Conservation (phyloP, 2,888 invertebrate genomes). For the Cosmia pyralina region DNA sequence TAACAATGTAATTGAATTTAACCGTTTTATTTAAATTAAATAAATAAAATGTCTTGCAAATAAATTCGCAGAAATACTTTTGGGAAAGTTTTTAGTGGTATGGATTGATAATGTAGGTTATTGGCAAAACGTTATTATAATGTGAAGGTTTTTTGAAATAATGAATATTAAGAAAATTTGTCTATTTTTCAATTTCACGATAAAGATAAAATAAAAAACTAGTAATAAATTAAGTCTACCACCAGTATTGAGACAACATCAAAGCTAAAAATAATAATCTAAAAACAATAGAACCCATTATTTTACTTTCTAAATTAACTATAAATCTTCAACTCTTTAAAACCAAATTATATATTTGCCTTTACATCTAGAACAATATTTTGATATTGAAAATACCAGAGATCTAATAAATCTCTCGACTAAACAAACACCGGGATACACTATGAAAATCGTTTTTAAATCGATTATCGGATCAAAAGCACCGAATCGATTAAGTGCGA, state of each 20-base stretch:
- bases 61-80: not conserved
- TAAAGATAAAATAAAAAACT: not conserved
- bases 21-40: not conserved
- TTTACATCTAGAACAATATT: slow-evolving; percentile 44
- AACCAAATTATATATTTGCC: slow-evolving; percentile 37
- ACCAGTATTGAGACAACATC: slow-evolving; percentile 5
- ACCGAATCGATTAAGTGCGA: slow-evolving; percentile 75
- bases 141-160: not conserved
- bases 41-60: not conserved
- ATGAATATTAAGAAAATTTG: too few species aligned
- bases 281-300: slow-evolving; percentile 18
- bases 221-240: not conserved
- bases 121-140: not conserved
- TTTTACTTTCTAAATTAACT: slow-evolving; percentile 43
- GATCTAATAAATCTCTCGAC: slow-evolving; percentile 56
- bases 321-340: slow-evolving; percentile 47
- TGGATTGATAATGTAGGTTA: not conserved
- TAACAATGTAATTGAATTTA: not conserved
- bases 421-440: slow-evolving; percentile 52
- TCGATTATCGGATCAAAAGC: slow-evolving; percentile 78
- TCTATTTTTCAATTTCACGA: not conserved
- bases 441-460: slow-evolving; percentile 69
- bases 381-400: slow-evolving; percentile 48
- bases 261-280: slow-evolving; percentile 28
- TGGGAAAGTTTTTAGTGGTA: not conserved